Conservation (phyloP, 1,140 invertebrate species). For the Euura lappo region DNA sequence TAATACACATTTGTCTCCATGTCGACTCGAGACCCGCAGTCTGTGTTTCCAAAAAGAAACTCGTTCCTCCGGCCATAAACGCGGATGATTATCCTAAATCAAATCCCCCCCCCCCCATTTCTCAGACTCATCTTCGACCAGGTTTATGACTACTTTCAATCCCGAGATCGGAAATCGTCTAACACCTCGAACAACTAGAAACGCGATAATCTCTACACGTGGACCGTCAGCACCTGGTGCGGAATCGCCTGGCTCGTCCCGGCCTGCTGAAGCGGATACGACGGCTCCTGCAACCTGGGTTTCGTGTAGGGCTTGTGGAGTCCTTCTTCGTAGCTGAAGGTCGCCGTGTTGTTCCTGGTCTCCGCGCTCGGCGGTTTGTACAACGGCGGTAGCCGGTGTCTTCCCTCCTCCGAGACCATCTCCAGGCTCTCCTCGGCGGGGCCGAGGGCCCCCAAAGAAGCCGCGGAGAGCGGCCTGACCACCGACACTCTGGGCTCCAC, state of each 20-base stretch:
- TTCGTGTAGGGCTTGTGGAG: slow-evolving; percentile 81
- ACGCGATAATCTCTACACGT: slow-evolving; percentile 51
- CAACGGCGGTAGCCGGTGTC: slow-evolving; percentile 65
- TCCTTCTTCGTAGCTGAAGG: slow-evolving; percentile 70
- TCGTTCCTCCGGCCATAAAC: no score
- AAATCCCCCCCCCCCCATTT: no score
- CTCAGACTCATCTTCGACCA: no score
- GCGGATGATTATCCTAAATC: no score
- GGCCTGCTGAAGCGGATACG: slow-evolving; percentile 45
- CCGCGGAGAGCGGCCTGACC: slow-evolving; percentile 64
- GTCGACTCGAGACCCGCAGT: background rate
- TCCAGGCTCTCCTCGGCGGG: slow-evolving; percentile 66
- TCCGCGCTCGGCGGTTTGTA: slow-evolving; percentile 66
- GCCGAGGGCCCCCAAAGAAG: slow-evolving; percentile 53
- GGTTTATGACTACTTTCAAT: no score
- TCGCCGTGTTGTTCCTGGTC: slow-evolving; percentile 79
- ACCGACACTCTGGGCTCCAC: slow-evolving; percentile 65
- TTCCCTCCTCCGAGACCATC: slow-evolving; percentile 66
- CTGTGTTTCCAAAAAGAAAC: background rate
- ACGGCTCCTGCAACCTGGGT: slow-evolving; percentile 65
- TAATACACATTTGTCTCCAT: background rate
- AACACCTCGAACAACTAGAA: no score
- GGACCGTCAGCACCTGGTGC: slow-evolving; percentile 63
- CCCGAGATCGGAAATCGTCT: no score
- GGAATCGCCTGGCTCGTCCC: slow-evolving; percentile 56